Percentiles rank a stretch among this genome's conserved stretches.
Evolutionary conservation across 2,888 invertebrate genomes (phyloP).

Genomic region (Hirtodrosophila alboralis): DNA sequence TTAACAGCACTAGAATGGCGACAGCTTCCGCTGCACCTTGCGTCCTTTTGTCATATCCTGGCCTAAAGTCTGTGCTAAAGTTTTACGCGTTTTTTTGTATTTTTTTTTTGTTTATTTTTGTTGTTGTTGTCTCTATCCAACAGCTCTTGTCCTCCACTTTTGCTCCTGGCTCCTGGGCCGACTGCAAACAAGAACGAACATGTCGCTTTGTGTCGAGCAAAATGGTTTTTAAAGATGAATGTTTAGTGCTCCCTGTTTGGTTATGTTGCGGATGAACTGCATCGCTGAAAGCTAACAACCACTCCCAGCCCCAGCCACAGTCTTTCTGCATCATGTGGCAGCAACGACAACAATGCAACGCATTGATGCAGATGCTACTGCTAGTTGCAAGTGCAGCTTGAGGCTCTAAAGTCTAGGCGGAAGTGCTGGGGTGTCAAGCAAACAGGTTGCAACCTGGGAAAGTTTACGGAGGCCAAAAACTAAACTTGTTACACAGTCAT

Average conservation of each 20-base stretch:
- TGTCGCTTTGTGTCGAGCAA: constrained; percentile 69
- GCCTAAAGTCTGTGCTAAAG: constrained; percentile 38
- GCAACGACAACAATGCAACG: constrained; percentile 39
- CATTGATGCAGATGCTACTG: constrained; percentile 47
- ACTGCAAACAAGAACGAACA: constrained; percentile 46
- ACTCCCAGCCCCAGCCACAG: constrained; percentile 3
- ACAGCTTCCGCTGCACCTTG: constrained; percentile 42
- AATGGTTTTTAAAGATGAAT: constrained; percentile 74
- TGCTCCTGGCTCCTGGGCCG: not conserved
- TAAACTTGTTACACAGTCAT: constrained; percentile 43
- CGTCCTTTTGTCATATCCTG: constrained; percentile 15
- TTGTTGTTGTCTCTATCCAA: too few relatives aligned
- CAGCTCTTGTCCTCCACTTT: constrained; percentile 19
- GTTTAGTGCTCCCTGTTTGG: constrained; percentile 56
- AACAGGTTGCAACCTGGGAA: constrained; percentile 50
- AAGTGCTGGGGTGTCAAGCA: constrained; percentile 42
- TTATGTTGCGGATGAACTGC: constrained; percentile 35
- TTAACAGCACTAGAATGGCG: constrained; percentile 63
- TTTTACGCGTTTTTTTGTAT: constrained; percentile 46
- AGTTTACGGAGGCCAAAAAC: constrained; percentile 26
- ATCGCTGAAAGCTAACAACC: constrained; percentile 2
- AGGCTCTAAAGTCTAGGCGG: constrained; percentile 29
- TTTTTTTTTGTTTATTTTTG: constrained; percentile 9
- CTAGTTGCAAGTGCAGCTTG: constrained; percentile 1
- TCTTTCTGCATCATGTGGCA: constrained; percentile 21